A percentile compares a stretch with the other conserved stretches of the same genome.
Conservation (phyloP, 2,797 vertebrate genomes). For the Propithecus perrieri region DNA sequence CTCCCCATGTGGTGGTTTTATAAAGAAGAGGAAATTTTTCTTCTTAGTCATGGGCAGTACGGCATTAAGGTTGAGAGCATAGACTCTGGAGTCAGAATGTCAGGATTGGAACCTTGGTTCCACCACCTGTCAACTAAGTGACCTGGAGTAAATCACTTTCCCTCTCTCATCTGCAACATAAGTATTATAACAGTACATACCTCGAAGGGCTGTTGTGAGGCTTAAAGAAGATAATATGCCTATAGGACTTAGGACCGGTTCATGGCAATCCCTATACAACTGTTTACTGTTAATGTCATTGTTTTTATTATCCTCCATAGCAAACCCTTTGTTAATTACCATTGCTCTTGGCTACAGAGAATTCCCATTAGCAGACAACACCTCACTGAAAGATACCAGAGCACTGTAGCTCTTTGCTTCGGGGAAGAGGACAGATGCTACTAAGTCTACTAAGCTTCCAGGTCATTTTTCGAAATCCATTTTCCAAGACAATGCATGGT, state of each 20-base stretch:
- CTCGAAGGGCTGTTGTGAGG: neutral
- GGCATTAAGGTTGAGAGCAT: neutral
- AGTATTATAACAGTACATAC: neutral
- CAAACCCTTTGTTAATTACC: neutral
- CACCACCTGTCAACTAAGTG: neutral
- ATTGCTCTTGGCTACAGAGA: neutral
- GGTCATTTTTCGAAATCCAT: conserved; percentile 50
- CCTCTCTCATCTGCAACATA: neutral
- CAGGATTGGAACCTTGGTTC: neutral
- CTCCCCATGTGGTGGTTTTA: neutral
- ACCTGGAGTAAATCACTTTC: neutral
- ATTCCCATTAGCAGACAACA: neutral
- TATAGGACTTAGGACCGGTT: neutral
- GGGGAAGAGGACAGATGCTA: neutral
- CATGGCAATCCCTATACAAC: neutral
- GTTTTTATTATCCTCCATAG: neutral
- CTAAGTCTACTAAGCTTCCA: neutral
- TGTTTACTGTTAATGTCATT: neutral
- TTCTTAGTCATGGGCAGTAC: neutral
- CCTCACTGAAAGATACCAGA: neutral
- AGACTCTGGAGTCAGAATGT: neutral
- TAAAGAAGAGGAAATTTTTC: neutral
- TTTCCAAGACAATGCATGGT: neutral
- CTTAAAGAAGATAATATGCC: neutral
- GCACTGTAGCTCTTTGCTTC: neutral